Conservation (phyloP, 2,797 vertebrate genomes). For the Anableps anableps region DNA sequence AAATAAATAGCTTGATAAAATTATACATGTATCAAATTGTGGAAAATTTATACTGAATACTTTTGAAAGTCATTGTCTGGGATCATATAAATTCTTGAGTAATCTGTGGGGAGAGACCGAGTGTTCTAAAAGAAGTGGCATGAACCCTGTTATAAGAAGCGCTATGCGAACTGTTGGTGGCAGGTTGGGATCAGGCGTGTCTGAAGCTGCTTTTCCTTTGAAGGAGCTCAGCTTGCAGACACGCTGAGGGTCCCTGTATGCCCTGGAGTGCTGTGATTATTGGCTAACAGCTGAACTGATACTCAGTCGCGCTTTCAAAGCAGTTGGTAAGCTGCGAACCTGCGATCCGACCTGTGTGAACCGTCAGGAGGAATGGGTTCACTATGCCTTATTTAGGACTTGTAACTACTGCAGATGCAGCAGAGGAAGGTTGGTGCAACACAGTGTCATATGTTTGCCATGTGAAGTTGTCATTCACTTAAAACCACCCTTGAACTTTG, state of each 20-base stretch:
- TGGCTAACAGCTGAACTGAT: conserved; percentile 17
- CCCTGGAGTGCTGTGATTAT: conserved; percentile 30
- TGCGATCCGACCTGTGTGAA: fast-evolving
- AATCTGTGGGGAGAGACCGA: not conserved
- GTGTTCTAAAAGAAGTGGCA: not conserved
- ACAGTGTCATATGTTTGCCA: conserved; percentile 19
- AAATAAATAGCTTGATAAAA: too few relatives aligned
- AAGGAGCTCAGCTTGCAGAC: conserved; percentile 43
- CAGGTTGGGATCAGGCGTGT: conserved; percentile 4
- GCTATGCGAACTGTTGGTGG: not conserved
- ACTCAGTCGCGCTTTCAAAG: conserved; percentile 2
- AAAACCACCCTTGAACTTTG: conserved; percentile 36
- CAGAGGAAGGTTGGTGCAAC: not conserved
- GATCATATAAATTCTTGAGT: not conserved
- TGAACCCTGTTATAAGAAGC: not conserved
- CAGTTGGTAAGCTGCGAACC: not conserved
- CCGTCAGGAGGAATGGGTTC: not conserved
- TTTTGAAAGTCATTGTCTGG: too few relatives aligned
- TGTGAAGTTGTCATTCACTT: conserved; percentile 17
- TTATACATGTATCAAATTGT: not conserved
- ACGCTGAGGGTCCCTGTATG: conserved; percentile 27
- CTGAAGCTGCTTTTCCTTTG: conserved; percentile 8
- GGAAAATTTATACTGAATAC: not conserved
- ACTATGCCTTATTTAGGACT: not conserved
- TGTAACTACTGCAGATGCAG: not conserved